Evolutionary conservation across 2,888 invertebrate genomes (phyloP), one percentile per base, ranked within the genome.

Genomic region (Metalampra italica): DNA sequence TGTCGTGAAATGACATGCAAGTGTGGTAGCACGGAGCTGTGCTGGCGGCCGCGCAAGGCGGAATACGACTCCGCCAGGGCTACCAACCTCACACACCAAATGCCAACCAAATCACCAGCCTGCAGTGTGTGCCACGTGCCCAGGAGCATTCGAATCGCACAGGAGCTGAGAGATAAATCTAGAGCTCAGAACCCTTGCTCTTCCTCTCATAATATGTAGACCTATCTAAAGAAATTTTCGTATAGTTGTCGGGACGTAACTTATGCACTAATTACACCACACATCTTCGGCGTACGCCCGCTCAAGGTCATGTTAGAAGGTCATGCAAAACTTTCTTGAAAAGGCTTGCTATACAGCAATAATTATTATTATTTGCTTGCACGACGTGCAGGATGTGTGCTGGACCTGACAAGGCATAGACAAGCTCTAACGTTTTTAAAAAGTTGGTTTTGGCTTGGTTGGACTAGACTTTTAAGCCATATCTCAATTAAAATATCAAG

Each of bases 1-100:
- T 88, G 88, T 52, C 82, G 82, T 7, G 78, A 86, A 30, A 84
- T 85, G 84, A 79, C 81, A 0, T 80, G 83, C 54, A 64, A 50
- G 29, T 82, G 81, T 41, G 82, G 83, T 37, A 63, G 72, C 29
- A 75, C 74, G 0, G 77, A 80, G 43, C 63, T 86, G 7, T 78
- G 77, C 59, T 87, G 88, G 88, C 67, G 71, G 7, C 86, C 88
- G 0, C 78, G 83, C 0, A 67, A 73, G 15, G 57, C 47, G 0
- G 82, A 83, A 62, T 83, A 75, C 54, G 75, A 82, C 53, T 71
- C 78, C 0, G 77, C 75, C 1, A 70, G 83, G 1, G 82, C 82
- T 0, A 56, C 75, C 32, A 80, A 78, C 60, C 58, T 80, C 9
- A 68, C 59, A 9, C 75, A 85, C 55, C 83, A 80, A 53, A 64